Evolutionary conservation across 2,113 vertebrate species (phyloP).

Genomic region (Toxotes jaculatrix): DNA sequence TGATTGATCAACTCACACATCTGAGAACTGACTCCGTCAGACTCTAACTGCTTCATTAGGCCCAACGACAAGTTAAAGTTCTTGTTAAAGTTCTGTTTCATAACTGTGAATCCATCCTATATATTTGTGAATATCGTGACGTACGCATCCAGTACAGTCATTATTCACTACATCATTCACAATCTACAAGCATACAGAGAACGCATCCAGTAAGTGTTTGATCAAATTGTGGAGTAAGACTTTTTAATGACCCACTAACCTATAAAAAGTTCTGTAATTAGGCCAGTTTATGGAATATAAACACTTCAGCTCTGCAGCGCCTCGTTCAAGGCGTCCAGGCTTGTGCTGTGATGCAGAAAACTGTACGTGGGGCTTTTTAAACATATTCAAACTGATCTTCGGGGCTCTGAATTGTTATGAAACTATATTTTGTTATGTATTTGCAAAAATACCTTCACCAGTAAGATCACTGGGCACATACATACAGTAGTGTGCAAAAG

Average conservation of each 20-base stretch:
- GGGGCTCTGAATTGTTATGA: not conserved
- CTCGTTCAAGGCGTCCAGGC: not conserved
- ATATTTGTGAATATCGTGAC: not conserved
- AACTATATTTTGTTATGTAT: not conserved
- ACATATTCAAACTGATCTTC: not conserved
- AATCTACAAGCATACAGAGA: not conserved
- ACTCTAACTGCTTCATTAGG: not conserved
- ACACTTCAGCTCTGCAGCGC: slow-evolving; percentile 18
- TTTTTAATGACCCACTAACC: slow-evolving; percentile 27
- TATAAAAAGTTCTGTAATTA: slow-evolving; percentile 32
- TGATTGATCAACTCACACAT: no score
- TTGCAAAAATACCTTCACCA: not conserved
- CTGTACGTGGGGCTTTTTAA: not conserved
- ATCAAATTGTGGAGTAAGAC: slow-evolving; percentile 3
- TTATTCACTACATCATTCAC: not conserved
- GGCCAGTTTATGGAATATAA: slow-evolving; percentile 8
- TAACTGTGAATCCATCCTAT: not conserved
- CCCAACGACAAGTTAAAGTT: not conserved
- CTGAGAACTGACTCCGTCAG: not conserved
- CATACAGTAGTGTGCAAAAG: no score
- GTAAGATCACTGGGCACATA: not conserved
- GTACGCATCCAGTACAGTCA: not conserved
- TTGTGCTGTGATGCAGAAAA: not conserved
- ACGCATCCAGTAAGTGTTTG: not conserved
- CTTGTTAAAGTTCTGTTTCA: not conserved